A percentile compares a stretch with the other conserved stretches of the same genome.
phyloP scores from a whole-genome alignment of 2,888 invertebrate species.

The Luperina nickerlii region DNA sequence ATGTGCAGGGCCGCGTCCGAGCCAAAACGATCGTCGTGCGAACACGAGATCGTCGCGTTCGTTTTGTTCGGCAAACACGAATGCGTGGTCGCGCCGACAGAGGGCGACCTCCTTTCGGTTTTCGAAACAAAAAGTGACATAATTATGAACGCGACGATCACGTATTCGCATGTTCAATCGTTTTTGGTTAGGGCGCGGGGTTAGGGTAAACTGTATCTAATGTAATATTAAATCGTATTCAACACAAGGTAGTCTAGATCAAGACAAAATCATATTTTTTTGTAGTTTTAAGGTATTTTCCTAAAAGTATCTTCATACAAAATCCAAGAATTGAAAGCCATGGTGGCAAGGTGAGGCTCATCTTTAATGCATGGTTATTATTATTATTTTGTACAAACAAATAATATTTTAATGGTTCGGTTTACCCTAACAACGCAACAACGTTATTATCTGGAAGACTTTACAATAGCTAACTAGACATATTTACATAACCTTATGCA shows the following conservation, averaged over 20 bases:
- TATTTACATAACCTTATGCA: constrained; percentile 50
- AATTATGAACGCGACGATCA: background rate
- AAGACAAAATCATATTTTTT: background rate
- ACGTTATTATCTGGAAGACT: constrained; percentile 40
- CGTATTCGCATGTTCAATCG: background rate
- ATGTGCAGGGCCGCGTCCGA: background rate
- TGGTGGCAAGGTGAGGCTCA: background rate
- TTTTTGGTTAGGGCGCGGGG: background rate
- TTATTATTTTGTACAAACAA: background rate
- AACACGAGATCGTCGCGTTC: background rate
- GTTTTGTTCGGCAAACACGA: background rate
- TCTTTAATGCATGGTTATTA: background rate
- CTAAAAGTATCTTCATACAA: too few relatives aligned
- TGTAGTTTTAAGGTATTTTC: background rate
- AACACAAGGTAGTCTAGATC: background rate
- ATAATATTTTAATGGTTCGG: background rate
- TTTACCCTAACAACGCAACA: constrained; percentile 19
- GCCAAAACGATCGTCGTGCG: background rate
- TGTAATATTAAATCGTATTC: background rate
- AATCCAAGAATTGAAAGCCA: background rate
- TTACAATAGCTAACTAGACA: constrained; percentile 37
- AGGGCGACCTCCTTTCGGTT: background rate
- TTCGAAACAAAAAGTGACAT: background rate
- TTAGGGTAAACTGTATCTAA: constrained; percentile 28
- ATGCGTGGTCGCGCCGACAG: background rate